Conservation (phyloP, 2,797 vertebrate genomes). For the Sebastes oblongus region DNA sequence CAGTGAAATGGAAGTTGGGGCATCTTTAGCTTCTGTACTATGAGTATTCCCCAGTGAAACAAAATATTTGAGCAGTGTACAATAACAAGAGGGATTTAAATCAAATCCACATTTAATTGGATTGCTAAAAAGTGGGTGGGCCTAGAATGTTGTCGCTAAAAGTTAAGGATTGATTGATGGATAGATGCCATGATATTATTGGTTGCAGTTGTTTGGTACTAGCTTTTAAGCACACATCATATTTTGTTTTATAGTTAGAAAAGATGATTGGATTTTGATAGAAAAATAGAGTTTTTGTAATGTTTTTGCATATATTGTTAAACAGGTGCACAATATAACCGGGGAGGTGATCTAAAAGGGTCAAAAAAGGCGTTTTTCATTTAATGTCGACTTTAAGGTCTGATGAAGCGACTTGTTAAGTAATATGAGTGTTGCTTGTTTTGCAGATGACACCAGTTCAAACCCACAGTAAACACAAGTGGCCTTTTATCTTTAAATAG, state of each 20-base stretch:
- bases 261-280: no score
- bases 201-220: not conserved
- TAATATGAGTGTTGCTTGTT: slow-evolving; percentile 4
- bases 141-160: not conserved
- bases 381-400: not conserved
- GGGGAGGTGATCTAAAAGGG: no score
- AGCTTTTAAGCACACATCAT: not conserved
- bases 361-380: not conserved
- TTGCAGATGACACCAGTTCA: slow-evolving; percentile 5
- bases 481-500: slow-evolving; percentile 35
- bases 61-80: no score
- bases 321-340: not conserved
- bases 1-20: not conserved
- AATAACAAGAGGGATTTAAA: not conserved
- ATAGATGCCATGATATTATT: not conserved
- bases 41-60: not conserved
- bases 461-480: not conserved
- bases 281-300: no score
- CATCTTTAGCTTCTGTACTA: not conserved
- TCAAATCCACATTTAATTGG: not conserved
- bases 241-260: no score
- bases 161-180: not conserved
- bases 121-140: no score
- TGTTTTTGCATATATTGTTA: not conserved
- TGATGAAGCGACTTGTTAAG: not conserved